Base-by-base conservation (phyloP, 2,888 invertebrate species). In the Drosophila mimica region DNA sequence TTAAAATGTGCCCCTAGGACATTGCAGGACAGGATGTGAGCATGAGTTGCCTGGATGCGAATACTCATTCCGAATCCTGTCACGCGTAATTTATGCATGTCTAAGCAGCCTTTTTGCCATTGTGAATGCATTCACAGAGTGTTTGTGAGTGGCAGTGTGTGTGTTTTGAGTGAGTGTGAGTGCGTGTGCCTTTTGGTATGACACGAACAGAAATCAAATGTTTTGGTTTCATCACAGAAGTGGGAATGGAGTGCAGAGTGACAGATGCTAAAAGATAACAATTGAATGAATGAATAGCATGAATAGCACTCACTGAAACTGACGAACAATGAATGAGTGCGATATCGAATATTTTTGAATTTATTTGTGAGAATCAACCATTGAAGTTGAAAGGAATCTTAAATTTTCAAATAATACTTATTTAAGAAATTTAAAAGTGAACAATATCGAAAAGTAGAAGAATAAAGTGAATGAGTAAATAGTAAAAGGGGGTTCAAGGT, bases 61-160 rank as follows among this genome's bases (percentile, higher is more conserved):
- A 57, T 53, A 51, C 52, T 74, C 75, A 36, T 48, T 49, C 51
- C 64, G 52, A 79, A 63, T 58, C 63, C 85, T 77, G 75, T 72
- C 74, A 65, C 72, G 73, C 68, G 51, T 78, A 88, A 88, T 88
- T 84, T 85, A 82, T 84, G 83, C 88, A 84, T 76, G 74, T 82
- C 85, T 80, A 86, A 86, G 76, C 86, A 74, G 73, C 63, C 79
- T 77, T 77, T 46, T 76, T 67, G 64, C 25, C 58, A 67, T 56
- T 65, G 51, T 64, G 54, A 48, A 38, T 64, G 57, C 48, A 48
- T 34, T 46, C 54, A 28, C 4, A 38, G 20, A 5, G 38, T 61
- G 51, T 58, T 33, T 56, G 49, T 28, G 57, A 11, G 11, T 54
- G 25, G 20, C 43, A 11, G 20, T 43, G 51, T 53, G 43, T 53